Percentiles rank a stretch among this genome's conserved stretches.
phyloP scores from a whole-genome alignment of 2,888 invertebrate genomes.

The Pollenia labialis region DNA sequence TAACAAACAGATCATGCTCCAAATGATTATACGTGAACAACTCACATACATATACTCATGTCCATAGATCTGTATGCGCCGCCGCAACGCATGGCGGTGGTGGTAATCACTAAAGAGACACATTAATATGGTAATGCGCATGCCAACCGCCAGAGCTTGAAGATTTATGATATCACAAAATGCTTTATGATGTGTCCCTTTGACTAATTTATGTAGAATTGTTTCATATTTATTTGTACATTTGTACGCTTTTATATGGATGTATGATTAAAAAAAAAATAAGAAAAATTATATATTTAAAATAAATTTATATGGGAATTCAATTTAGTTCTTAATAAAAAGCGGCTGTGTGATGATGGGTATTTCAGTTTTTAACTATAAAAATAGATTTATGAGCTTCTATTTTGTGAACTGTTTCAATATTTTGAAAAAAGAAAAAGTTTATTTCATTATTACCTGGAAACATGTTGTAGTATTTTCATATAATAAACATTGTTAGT shows the following conservation, averaged over 20 bases:
- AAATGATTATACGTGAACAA: slow-evolving; percentile 48
- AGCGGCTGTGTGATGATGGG: slow-evolving; percentile 40
- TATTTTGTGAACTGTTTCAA: neutral
- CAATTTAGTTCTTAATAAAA: slow-evolving; percentile 60
- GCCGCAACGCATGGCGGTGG: slow-evolving; percentile 63
- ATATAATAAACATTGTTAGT: too few relatives aligned
- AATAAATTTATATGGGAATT: slow-evolving; percentile 76
- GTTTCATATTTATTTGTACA: slow-evolving; percentile 8
- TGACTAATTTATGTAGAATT: slow-evolving; percentile 80
- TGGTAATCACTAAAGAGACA: slow-evolving; percentile 67
- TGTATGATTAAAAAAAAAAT: neutral
- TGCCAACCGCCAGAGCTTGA: slow-evolving; percentile 77
- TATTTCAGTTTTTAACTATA: slow-evolving; percentile 32
- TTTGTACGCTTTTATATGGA: neutral
- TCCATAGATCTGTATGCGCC: neutral
- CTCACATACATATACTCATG: neutral
- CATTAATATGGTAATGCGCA: slow-evolving; percentile 82
- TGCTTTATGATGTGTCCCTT: slow-evolving; percentile 83
- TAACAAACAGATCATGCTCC: slow-evolving; percentile 51
- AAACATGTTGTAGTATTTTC: neutral
- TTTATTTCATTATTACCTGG: neutral
- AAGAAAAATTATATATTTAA: slow-evolving; percentile 16
- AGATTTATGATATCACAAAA: slow-evolving; percentile 83
- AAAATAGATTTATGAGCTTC: slow-evolving; percentile 37
- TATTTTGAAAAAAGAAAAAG: neutral